Base-by-base conservation (phyloP, 2,888 invertebrate species). In the Pristionchus mayeri region DNA sequence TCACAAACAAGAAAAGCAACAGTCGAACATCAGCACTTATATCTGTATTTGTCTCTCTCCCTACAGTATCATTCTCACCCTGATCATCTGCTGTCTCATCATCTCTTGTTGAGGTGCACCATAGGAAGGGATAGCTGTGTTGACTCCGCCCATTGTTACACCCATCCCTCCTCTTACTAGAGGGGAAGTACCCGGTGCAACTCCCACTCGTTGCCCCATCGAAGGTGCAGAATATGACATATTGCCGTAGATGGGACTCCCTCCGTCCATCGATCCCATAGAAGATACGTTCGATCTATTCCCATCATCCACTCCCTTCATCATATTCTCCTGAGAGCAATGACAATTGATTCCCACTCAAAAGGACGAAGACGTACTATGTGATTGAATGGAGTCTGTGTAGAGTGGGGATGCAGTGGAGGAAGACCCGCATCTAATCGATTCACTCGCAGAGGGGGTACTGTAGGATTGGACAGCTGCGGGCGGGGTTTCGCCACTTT, bases 351-450 rank as follows among this genome's bases (percentile, higher is more conserved):
- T 71, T 71, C 44, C 18, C 9, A 40, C 13, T n/a, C 40, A 6
- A 71, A 6, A 24, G 21, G 21, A 71, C 11, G 4, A 11, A 24
- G n/a, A 71, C 71, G 37, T 71, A 71, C 71, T 9, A 71, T 71
- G 24, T 71, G 71, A 71, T 37, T 71, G 71, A 44, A 71, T 21
- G 71, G 71, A 71, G 71, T 71, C n/a, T 40, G 37, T 40, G 21
- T 44, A 2, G 71, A 24, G 40, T 71, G 71, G 6, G 71, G 30
- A 24, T 71, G 71, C 9, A 71, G 71, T 9, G 40, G 67, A 67
- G 67, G 67, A 18, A 67, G 67, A 37, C 67, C 67, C 34, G 37
- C 67, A 67, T 67, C 67, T 21, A 67, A 16, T 67, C 67, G n/a
- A 71, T 71, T 71, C 0, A 71, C 71, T 16, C 71, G 6, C 13